Conservation (phyloP, 2,113 vertebrate genomes). For the Mesitornis unicolor region DNA sequence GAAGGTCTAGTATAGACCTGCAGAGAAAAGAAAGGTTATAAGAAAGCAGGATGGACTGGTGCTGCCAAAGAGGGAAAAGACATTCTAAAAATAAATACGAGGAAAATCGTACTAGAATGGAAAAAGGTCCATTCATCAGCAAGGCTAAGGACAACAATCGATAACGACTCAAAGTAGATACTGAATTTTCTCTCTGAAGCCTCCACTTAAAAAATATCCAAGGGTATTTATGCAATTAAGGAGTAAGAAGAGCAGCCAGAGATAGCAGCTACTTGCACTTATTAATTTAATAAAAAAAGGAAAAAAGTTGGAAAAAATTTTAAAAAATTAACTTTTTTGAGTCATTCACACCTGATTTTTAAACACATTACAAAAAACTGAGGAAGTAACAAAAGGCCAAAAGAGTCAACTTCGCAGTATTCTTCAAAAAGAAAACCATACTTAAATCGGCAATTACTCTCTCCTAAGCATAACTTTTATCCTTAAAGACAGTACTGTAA, state of each 20-base stretch:
- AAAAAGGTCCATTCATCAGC: not conserved
- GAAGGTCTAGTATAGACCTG: not conserved
- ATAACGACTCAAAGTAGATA: not conserved
- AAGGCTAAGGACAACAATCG: constrained; percentile 18
- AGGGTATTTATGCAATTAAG: not conserved
- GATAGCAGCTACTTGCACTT: not conserved
- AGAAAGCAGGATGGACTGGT: not conserved
- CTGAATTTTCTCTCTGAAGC: not conserved
- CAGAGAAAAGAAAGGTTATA: not conserved
- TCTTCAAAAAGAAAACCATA: not conserved
- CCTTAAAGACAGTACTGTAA: not conserved
- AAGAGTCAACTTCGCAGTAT: not conserved
- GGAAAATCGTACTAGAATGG: not conserved
- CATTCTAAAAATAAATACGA: constrained; percentile 18
- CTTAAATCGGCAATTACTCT: not conserved
- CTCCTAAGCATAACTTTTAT: not conserved
- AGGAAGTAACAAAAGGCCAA: constrained; percentile 7
- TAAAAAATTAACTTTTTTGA: not conserved
- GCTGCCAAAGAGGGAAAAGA: not conserved
- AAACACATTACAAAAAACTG: not conserved
- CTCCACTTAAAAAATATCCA: not conserved
- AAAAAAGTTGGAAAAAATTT: too few relatives aligned
- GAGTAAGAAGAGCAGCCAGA: not conserved
- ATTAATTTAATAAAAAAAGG: not conserved
- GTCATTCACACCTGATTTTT: not conserved